phyloP scores from a whole-genome alignment of 2,113 vertebrate genomes.

The Vombatus ursinus region DNA sequence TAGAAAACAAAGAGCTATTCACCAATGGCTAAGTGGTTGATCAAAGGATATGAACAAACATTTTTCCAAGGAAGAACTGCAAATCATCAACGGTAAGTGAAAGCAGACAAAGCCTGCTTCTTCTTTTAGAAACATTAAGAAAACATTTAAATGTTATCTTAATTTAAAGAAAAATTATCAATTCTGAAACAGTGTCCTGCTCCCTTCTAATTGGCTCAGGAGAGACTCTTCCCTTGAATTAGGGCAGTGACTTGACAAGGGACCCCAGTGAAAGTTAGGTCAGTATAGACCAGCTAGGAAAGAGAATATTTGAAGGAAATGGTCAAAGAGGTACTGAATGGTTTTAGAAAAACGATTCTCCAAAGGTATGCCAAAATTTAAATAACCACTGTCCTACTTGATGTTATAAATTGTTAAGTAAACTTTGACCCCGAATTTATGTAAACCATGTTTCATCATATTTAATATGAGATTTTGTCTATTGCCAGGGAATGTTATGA shows the following conservation, averaged over 20 bases:
- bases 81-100: not conserved
- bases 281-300: not conserved
- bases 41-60: not conserved
- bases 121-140: not conserved
- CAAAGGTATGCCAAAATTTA: no score
- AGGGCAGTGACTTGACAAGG: not conserved
- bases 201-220: not conserved
- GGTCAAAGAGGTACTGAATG: not conserved
- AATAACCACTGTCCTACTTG: no score
- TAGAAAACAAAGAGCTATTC: not conserved
- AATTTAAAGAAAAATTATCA: not conserved
- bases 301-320: not conserved
- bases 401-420: no score
- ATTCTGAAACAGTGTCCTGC: not conserved
- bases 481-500: no score
- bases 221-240: not conserved
- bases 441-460: no score
- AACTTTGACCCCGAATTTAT: no score
- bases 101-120: not conserved
- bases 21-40: not conserved
- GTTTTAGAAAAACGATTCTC: no score
- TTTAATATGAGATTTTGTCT: no score
- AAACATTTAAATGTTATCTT: not conserved
- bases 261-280: not conserved
- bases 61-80: not conserved